Evolutionary conservation across 2,797 vertebrate genomes (phyloP), one percentile per base, ranked within the genome.

Genomic region (Anguilla megastoma): DNA sequence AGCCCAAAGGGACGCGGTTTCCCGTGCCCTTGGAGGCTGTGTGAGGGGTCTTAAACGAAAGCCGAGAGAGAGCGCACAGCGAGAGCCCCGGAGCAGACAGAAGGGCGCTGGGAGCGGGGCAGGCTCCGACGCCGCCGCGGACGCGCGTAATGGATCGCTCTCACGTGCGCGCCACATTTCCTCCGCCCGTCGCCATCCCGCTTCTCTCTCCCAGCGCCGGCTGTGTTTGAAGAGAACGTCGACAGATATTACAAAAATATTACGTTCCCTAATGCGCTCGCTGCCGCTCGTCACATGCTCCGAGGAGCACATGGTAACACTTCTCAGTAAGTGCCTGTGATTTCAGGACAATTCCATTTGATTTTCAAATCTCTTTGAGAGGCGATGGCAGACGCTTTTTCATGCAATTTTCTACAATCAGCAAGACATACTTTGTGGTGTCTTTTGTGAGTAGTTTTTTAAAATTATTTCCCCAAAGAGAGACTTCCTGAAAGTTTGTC

Each of bases 231-330:
- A 50, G 79, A 45, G 41, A 27, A 86, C 16, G 76, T 58, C 2
- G 85, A 88, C 69, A 74, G 86, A 89, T 88, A 87, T 84, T 90
- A 54, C 85, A 85, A 88, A 89, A 87, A 87, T 90, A 89, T 89
- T 89, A 87, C 88, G 87, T 88, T 90, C 85, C 87, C 58, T 89
- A 88, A 88, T 84, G 86, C 89, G 87, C 88, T 87, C 52, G 87
- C 66, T 45, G 84, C 27, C 74, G 74, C 83, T 88, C 66, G 56
- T 69, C 82, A 18, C 12, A 66, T 66, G 88, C 86, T 85, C 89
- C 86, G 87, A 89, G 84, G 74, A 87, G 86, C 89, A 90, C 90
- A 91, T 91, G 89, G 89, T 86, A 90, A 83, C 82, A 85, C 89
- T 91, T 89, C 88, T 60, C 86, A 84, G 87, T 82, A 85, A 74